Evolutionary conservation across 2,888 invertebrate genomes (phyloP).

Genomic region (Formica aserva): DNA sequence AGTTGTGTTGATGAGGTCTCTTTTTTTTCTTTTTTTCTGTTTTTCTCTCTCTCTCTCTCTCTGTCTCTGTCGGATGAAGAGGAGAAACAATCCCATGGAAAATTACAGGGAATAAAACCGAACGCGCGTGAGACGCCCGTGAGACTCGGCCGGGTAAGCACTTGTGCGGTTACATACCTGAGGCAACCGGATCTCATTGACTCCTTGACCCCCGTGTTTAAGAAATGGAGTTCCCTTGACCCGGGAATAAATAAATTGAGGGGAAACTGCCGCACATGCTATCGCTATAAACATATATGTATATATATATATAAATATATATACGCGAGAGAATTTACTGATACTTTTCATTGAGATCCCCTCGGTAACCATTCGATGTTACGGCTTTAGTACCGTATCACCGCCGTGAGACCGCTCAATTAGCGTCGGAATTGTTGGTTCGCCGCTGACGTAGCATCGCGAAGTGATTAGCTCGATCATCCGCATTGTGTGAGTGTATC

Average conservation of each 20-base stretch:
- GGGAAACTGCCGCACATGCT: constrained; percentile 66
- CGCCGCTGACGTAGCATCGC: not conserved
- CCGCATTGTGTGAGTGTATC: not conserved
- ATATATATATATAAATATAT: not conserved
- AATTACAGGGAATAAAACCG: constrained; percentile 74
- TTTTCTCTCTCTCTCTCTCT: not conserved
- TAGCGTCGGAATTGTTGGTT: constrained; percentile 43
- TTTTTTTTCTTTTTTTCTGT: not conserved
- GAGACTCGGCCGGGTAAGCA: constrained; percentile 64
- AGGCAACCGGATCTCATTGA: constrained; percentile 77
- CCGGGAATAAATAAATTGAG: constrained; percentile 76
- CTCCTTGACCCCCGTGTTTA: constrained; percentile 76
- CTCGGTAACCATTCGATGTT: not conserved
- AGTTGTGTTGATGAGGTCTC: constrained; percentile 8
- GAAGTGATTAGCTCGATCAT: constrained; percentile 49
- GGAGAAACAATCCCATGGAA: constrained; percentile 66
- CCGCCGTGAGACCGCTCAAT: constrained; percentile 47
- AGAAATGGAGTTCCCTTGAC: constrained; percentile 76
- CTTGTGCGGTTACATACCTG: constrained; percentile 75
- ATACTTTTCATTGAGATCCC: constrained; percentile 55
- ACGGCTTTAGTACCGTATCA: constrained; percentile 2
- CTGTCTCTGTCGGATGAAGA: not conserved
- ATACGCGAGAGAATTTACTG: constrained; percentile 46
- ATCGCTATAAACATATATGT: constrained; percentile 23
- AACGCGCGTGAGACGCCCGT: constrained; percentile 70